phyloP scores from a whole-genome alignment of 2,113 vertebrate species.

The Calypte anna region DNA sequence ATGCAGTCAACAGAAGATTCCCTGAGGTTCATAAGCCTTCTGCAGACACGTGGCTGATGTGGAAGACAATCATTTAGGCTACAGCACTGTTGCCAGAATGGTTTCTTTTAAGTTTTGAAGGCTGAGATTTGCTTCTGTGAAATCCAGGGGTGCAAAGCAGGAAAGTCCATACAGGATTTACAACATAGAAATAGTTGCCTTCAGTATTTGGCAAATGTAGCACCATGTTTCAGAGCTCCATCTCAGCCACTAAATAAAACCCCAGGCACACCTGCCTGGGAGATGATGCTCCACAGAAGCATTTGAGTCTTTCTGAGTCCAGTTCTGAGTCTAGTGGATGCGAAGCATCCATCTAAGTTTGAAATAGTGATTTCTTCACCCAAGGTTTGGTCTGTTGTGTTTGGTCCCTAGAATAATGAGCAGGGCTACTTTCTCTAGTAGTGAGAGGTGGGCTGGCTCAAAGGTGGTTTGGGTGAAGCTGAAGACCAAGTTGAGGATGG shows the following conservation, averaged over 20 bases:
- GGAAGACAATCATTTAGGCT: not conserved
- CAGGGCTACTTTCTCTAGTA: not conserved
- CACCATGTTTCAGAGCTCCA: not conserved
- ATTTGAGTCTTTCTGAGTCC: no score
- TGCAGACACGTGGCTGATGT: not conserved
- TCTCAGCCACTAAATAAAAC: not conserved
- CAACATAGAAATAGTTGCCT: not conserved
- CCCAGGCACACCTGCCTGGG: not conserved
- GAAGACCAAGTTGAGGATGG: not conserved
- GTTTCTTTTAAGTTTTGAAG: not conserved
- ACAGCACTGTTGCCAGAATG: not conserved
- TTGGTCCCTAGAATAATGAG: not conserved
- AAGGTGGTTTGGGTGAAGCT: not conserved
- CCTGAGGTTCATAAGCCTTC: not conserved
- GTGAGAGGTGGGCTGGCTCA: not conserved
- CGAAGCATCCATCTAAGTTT: not conserved
- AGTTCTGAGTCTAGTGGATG: not conserved
- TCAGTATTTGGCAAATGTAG: not conserved
- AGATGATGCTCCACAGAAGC: not conserved
- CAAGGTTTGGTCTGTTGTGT: not conserved
- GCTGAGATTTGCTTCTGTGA: not conserved
- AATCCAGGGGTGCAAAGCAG: not conserved
- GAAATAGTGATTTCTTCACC: not conserved
- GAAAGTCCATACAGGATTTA: not conserved
- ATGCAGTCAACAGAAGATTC: not conserved